Conservation (phyloP, 1,140 invertebrate genomes). For the Campoletis sonorensis region DNA sequence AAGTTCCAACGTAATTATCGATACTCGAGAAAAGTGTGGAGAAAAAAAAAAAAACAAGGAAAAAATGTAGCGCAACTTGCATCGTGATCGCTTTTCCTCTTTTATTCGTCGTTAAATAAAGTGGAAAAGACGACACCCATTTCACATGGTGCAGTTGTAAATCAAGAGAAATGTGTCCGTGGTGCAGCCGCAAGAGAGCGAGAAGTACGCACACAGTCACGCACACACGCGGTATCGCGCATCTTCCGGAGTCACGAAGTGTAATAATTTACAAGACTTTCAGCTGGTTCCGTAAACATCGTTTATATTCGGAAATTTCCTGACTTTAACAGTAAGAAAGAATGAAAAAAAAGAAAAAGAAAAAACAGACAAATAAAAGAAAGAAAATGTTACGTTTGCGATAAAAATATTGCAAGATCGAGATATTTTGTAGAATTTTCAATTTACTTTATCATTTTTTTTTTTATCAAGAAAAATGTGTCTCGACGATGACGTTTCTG, state of each 20-base stretch:
- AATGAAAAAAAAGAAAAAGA: neutral
- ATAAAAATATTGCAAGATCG: constrained; percentile 13
- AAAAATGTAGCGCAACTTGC: neutral
- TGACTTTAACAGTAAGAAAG: neutral
- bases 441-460: neutral
- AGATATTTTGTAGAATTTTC: neutral
- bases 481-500: neutral
- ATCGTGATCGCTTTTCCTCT: neutral
- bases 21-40: neutral
- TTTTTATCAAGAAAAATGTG: neutral
- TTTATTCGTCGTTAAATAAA: constrained; percentile 29
- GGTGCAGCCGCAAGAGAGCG: neutral
- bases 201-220: neutral
- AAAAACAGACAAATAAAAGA: too few species aligned
- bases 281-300: constrained; percentile 49
- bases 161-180: constrained; percentile 27
- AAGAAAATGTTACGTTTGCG: neutral
- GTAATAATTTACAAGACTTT: constrained; percentile 38
- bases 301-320: constrained; percentile 30
- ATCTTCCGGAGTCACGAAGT: constrained; percentile 27
- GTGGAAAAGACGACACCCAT: neutral
- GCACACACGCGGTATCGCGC: constrained; percentile 25
- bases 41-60: neutral
- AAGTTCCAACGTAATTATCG: neutral
- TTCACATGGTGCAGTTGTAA: constrained; percentile 31